Evolutionary conservation across 2,113 vertebrate genomes (phyloP).

Genomic region (Otocyon megalotis): DNA sequence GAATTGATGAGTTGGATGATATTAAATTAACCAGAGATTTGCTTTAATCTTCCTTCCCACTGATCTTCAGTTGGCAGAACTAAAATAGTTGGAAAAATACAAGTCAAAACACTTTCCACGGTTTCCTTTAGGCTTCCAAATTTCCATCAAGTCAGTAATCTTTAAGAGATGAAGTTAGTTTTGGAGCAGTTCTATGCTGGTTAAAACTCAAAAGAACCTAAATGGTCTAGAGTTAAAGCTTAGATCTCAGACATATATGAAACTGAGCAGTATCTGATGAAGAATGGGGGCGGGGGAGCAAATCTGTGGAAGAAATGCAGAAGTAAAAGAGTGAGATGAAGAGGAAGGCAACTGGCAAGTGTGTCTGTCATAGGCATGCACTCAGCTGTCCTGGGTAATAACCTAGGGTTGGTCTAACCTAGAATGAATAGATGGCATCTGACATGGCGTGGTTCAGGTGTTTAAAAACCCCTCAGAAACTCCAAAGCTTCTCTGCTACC

Average conservation of each 20-base stretch:
- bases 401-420: not conserved
- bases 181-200: conserved; percentile 73
- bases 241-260: conserved; percentile 60
- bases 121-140: conserved; percentile 71
- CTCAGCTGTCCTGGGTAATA: not conserved
- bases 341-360: not conserved
- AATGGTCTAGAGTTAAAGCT: conserved; percentile 66
- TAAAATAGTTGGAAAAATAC: conserved; percentile 71
- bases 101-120: conserved; percentile 78
- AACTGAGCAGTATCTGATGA: conserved; percentile 50
- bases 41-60: conserved; percentile 67
- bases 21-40: conserved; percentile 70
- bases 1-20: conserved; percentile 38
- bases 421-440: not conserved
- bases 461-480: not conserved
- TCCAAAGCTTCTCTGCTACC: not conserved
- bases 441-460: no score
- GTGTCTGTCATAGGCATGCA: not conserved
- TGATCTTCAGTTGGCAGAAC: conserved; percentile 77
- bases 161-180: conserved; percentile 77
- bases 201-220: conserved; percentile 70
- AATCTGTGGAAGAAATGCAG: not conserved
- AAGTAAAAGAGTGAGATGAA: not conserved
- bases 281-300: not conserved
- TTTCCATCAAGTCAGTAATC: conserved; percentile 78